Conservation (phyloP, 2,113 vertebrate species). For the Cavia aperea region DNA sequence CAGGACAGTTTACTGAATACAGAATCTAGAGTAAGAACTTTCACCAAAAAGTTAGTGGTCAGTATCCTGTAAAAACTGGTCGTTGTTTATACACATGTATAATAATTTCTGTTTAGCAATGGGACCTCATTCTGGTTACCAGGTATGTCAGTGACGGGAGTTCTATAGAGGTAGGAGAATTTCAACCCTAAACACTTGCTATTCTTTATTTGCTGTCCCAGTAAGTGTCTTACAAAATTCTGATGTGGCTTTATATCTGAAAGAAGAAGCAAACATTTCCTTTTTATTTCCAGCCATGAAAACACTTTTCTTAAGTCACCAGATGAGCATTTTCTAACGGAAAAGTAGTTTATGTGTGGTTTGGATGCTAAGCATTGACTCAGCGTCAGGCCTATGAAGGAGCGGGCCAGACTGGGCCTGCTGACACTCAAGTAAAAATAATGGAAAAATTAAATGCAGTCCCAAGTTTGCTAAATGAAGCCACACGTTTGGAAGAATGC, state of each 20-base stretch:
- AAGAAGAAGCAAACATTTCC: slow-evolving; percentile 16
- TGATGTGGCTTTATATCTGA: slow-evolving; percentile 5
- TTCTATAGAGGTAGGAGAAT: neutral
- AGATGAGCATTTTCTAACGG: slow-evolving; percentile 46
- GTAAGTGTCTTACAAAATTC: neutral
- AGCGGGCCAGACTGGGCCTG: slow-evolving; percentile 4
- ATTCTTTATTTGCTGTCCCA: neutral
- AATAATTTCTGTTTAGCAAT: neutral
- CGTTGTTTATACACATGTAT: neutral
- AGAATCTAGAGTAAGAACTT: neutral
- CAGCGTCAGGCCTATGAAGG: slow-evolving; percentile 8
- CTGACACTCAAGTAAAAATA: slow-evolving; percentile 35
- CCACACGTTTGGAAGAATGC: slow-evolving; percentile 11
- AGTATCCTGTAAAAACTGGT: neutral
- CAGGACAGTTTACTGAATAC: neutral
- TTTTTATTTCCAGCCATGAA: slow-evolving; percentile 10
- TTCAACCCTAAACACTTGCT: neutral
- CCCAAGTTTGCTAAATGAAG: slow-evolving; percentile 50
- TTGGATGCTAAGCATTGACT: slow-evolving; percentile 51
- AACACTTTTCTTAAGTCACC: slow-evolving; percentile 52
- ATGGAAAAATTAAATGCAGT: neutral
- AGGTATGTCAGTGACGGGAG: neutral
- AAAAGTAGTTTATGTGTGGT: slow-evolving; percentile 35
- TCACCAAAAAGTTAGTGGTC: neutral
- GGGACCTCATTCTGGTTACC: neutral